Evolutionary conservation across 2,888 invertebrate species (phyloP).

Genomic region (Serripes groenlandicus): DNA sequence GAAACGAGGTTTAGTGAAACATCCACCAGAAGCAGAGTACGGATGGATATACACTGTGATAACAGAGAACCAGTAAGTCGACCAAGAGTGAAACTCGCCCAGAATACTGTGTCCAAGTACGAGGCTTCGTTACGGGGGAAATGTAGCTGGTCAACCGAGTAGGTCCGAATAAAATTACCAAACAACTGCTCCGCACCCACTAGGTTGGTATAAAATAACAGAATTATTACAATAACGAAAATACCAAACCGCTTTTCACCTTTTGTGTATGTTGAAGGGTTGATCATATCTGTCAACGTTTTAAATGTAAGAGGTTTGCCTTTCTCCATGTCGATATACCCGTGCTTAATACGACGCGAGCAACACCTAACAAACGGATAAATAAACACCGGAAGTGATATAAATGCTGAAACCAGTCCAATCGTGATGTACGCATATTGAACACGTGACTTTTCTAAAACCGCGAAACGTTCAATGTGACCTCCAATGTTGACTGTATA

Average conservation of each 20-base stretch:
- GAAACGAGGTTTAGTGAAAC: slow-evolving; percentile 47
- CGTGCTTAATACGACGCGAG: background rate
- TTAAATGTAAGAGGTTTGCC: background rate
- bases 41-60: slow-evolving; percentile 53
- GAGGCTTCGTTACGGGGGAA: slow-evolving; percentile 66
- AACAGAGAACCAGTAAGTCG: slow-evolving; percentile 56
- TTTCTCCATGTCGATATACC: background rate
- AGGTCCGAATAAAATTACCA: slow-evolving; percentile 65
- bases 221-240: slow-evolving; percentile 49
- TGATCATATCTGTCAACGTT: slow-evolving; percentile 25
- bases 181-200: slow-evolving; percentile 66
- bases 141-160: slow-evolving; percentile 60
- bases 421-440: slow-evolving; percentile 62
- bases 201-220: slow-evolving; percentile 49
- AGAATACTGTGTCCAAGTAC: slow-evolving; percentile 64
- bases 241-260: slow-evolving; percentile 48
- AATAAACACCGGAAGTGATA: slow-evolving; percentile 61
- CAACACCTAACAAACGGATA: slow-evolving; percentile 42
- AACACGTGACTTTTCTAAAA: slow-evolving; percentile 58
- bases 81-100: slow-evolving; percentile 65
- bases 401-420: slow-evolving; percentile 32
- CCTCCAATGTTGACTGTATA: slow-evolving; percentile 18
- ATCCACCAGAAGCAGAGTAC: slow-evolving; percentile 54
- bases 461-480: slow-evolving; percentile 18
- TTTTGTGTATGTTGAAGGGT: slow-evolving; percentile 55